phyloP scores from a whole-genome alignment of 1,140 invertebrate genomes.

The Orchestia grillus region DNA sequence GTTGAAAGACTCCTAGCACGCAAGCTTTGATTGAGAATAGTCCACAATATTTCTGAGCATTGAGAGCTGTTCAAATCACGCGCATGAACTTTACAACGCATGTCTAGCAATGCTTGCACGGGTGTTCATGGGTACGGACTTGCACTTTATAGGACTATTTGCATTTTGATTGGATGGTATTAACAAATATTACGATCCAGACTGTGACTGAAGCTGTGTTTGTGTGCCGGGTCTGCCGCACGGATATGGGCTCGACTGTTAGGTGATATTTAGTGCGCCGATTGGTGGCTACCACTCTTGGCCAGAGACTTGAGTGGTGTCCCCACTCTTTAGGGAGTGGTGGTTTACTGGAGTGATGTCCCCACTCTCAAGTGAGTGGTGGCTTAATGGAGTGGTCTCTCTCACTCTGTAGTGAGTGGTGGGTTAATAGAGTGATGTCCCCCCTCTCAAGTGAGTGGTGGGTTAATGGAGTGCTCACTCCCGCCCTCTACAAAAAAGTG shows the following conservation, averaged over 20 bases:
- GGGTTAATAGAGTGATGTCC: background rate
- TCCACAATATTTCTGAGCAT: too few relatives aligned
- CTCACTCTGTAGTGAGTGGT: background rate
- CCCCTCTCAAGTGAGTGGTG: background rate
- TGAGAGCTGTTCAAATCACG: too few relatives aligned
- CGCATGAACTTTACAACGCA: background rate
- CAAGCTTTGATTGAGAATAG: too few relatives aligned
- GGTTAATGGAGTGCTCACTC: background rate
- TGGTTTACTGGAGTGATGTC: background rate
- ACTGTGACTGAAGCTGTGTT: background rate
- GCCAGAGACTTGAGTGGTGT: background rate
- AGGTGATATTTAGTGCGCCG: background rate
- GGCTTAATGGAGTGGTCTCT: background rate
- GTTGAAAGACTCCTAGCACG: too few relatives aligned
- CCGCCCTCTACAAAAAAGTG: background rate
- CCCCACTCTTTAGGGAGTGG: background rate
- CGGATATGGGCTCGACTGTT: background rate
- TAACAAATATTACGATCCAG: background rate
- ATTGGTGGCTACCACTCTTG: background rate
- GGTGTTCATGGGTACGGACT: background rate
- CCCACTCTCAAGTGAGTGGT: too few relatives aligned
- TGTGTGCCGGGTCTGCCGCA: too few relatives aligned
- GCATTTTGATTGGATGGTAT: background rate
- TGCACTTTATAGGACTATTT: background rate
- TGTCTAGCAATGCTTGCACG: background rate